A percentile compares a stretch with the other conserved stretches of the same genome.
These are phyloP conservation scores for Macroglossus sobrinus DNA, from an alignment of 2,113 vertebrate species.

Conservation along the genomic window DNA sequence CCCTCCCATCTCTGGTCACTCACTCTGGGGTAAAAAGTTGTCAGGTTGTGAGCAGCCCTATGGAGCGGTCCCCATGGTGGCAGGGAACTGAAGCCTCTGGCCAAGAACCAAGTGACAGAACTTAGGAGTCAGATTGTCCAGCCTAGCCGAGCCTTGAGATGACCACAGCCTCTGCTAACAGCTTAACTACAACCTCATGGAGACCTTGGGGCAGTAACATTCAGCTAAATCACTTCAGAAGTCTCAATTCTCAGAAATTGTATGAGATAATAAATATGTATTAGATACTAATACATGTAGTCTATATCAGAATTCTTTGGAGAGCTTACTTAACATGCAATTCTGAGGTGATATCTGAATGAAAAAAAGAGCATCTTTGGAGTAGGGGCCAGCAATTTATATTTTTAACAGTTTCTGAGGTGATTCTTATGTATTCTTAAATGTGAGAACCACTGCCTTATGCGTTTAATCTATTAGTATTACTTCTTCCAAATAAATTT, in stretches of 20 bases:
- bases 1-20: neutral
- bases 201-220: neutral
- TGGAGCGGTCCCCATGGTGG: accelerated
- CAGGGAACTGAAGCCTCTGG: neutral
- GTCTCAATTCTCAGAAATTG: neutral
- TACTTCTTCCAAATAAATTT: neutral
- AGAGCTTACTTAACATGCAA: neutral
- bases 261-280: neutral
- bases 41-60: neutral
- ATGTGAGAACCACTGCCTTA: neutral
- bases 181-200: neutral
- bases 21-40: too few species aligned
- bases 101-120: neutral
- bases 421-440: neutral
- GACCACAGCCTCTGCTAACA: neutral
- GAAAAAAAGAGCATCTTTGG: neutral
- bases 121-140: neutral
- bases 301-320: neutral
- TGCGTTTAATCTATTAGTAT: neutral
- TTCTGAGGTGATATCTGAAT: neutral
- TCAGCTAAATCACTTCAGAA: neutral
- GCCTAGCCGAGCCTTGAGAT: neutral
- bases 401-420: neutral
- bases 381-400: neutral
- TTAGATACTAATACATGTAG: neutral